Conservation (phyloP, 2,888 invertebrate species). For the Nomada ferruginata region DNA sequence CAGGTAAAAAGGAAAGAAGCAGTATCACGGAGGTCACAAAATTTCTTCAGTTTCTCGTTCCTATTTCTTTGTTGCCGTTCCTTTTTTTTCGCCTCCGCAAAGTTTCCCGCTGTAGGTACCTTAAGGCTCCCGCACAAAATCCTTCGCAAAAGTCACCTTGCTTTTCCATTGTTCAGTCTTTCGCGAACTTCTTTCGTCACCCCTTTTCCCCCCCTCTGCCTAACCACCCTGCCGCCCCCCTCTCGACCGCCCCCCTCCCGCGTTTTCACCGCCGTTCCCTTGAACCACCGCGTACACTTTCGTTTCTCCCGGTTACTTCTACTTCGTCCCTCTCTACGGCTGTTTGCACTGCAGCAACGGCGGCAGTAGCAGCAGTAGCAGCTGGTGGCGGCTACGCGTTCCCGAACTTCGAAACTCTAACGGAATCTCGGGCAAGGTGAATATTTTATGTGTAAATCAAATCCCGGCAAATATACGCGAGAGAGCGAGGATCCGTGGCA, state of each 20-base stretch:
- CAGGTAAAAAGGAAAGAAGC: slow-evolving; percentile 5
- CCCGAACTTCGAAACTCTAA: slow-evolving; percentile 76
- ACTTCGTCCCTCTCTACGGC: slow-evolving; percentile 34
- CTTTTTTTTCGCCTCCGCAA: slow-evolving; percentile 53
- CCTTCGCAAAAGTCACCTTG: slow-evolving; percentile 63
- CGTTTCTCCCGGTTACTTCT: slow-evolving; percentile 54
- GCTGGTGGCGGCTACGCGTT: slow-evolving; percentile 62
- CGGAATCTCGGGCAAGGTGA: slow-evolving; percentile 78
- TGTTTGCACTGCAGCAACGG: slow-evolving; percentile 52
- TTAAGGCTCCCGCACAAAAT: slow-evolving; percentile 47
- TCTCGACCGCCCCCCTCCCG: not conserved
- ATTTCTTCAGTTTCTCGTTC: slow-evolving; percentile 57
- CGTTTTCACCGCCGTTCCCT: slow-evolving; percentile 31
- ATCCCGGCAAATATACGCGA: slow-evolving; percentile 70
- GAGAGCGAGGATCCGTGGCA: slow-evolving; percentile 72
- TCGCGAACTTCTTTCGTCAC: slow-evolving; percentile 40
- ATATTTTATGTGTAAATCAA: slow-evolving; percentile 80
- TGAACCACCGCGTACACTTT: slow-evolving; percentile 60
- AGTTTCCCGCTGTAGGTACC: slow-evolving; percentile 65
- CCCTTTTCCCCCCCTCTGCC: too few relatives aligned
- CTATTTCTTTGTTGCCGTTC: slow-evolving; percentile 29
- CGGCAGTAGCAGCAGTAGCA: slow-evolving; percentile 27
- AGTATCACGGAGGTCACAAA: slow-evolving; percentile 48
- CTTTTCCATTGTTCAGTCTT: slow-evolving; percentile 52
- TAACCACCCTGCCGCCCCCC: not conserved